Evolutionary conservation across 2,797 vertebrate species (phyloP).

Genomic region (Lithobates sylvaticus): DNA sequence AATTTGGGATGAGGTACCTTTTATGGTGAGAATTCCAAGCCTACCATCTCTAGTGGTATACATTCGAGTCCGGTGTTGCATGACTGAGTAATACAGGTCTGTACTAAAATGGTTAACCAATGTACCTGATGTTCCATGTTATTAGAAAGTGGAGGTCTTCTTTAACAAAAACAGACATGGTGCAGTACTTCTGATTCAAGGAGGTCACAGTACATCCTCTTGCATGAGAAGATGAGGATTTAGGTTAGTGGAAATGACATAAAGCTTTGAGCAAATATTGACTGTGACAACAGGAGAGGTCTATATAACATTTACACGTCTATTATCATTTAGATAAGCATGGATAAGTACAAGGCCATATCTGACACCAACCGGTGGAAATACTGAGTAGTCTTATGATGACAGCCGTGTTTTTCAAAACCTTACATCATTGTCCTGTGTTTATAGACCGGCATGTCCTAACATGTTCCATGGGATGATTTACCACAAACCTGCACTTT

Average conservation of each 20-base stretch:
- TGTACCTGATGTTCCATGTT: too few relatives aligned
- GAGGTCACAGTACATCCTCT: conserved; percentile 27
- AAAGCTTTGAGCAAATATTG: conserved; percentile 28
- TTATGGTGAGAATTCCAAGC: too few relatives aligned
- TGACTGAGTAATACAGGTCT: too few relatives aligned
- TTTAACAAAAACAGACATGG: not conserved
- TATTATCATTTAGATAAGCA: not conserved
- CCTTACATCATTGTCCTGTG: not conserved
- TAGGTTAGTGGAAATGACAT: not conserved
- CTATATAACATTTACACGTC: not conserved
- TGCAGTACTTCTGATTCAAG: not conserved
- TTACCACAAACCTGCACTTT: not conserved
- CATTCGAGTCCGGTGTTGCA: too few relatives aligned
- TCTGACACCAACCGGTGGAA: not conserved
- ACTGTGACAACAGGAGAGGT: conserved; percentile 13
- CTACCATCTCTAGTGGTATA: too few relatives aligned
- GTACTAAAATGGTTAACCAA: too few relatives aligned
- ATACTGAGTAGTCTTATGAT: not conserved
- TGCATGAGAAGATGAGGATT: conserved; percentile 17
- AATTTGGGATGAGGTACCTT: too few relatives aligned
- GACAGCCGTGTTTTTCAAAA: not conserved
- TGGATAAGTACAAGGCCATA: not conserved
- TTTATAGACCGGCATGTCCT: not conserved
- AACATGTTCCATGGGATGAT: not conserved
- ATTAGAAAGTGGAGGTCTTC: too few relatives aligned